These are phyloP conservation scores for Brachionichthys hirsutus DNA, from an alignment of 2,113 vertebrate species.

Conservation along the genomic window DNA sequence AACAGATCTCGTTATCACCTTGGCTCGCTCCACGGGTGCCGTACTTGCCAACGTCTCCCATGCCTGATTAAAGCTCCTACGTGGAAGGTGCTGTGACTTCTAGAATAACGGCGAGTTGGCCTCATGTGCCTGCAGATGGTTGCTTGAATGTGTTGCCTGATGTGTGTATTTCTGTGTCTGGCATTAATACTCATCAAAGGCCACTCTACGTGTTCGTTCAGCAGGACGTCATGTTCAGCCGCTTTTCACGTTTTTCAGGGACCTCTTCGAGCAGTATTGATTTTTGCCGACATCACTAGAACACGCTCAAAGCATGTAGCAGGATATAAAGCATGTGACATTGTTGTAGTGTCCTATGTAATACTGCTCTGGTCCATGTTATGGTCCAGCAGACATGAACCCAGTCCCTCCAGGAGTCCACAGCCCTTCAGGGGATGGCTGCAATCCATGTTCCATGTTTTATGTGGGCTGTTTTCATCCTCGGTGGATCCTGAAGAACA, in stretches of 20 bases:
- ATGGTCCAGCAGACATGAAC: too few species aligned
- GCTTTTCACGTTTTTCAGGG: neutral
- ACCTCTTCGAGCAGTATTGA: neutral
- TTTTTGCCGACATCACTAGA: neutral
- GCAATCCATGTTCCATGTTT: too few species aligned
- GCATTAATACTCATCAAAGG: too few species aligned
- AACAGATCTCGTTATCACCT: slow-evolving; percentile 40
- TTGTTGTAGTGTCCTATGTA: too few species aligned
- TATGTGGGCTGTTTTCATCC: too few species aligned
- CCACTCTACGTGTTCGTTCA: too few species aligned
- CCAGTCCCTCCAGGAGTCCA: too few species aligned
- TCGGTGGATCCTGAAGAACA: too few species aligned
- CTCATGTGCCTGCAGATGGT: neutral
- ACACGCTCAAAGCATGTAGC: neutral
- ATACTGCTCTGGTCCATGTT: too few species aligned
- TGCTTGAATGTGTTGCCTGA: neutral
- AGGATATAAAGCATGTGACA: too few species aligned
- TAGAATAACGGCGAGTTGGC: slow-evolving; percentile 8
- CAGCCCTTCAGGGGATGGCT: too few species aligned
- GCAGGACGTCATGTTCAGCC: too few species aligned
- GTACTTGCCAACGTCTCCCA: slow-evolving; percentile 24
- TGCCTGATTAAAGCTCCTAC: slow-evolving; percentile 23
- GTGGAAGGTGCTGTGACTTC: slow-evolving; percentile 10
- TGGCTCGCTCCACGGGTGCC: slow-evolving; percentile 4
- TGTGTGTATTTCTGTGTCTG: neutral